Evolutionary conservation across 2,888 invertebrate species (phyloP).

Genomic region (Dryobotodes eremita): DNA sequence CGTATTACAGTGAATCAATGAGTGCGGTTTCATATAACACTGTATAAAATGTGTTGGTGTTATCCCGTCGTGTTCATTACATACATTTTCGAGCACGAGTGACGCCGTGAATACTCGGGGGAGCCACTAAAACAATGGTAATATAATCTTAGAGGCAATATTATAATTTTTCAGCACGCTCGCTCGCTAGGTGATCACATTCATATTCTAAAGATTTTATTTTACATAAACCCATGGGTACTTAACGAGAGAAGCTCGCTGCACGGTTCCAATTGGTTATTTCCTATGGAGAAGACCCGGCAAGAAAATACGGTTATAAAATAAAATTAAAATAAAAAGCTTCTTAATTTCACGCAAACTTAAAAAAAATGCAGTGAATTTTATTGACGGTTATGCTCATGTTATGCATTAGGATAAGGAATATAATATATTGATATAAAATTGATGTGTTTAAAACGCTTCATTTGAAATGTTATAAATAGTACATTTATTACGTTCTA

Average conservation of each 20-base stretch:
- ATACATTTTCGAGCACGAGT: slow-evolving; percentile 39
- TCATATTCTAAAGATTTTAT: not conserved
- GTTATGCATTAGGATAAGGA: not conserved
- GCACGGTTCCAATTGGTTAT: not conserved
- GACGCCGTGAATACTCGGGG: slow-evolving; percentile 30
- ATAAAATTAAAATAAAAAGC: not conserved
- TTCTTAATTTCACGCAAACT: not conserved
- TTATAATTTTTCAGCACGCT: no score
- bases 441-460: not conserved
- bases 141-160: not conserved
- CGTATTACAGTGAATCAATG: not conserved
- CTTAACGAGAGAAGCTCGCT: not conserved
- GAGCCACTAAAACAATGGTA: slow-evolving; percentile 26
- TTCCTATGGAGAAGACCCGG: not conserved
- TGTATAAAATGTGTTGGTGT: slow-evolving; percentile 17
- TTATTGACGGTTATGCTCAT: not conserved
- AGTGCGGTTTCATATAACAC: slow-evolving; percentile 14
- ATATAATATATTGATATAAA: not conserved
- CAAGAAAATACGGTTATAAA: not conserved
- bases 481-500: no score
- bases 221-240: not conserved
- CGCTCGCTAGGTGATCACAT: not conserved
- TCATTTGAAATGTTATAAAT: not conserved
- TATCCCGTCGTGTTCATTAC: slow-evolving; percentile 38
- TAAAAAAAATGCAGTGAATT: not conserved